phyloP scores from a whole-genome alignment of 30 jellyfish, hydroid and myxozoan species.

The Aurelia sp. region DNA sequence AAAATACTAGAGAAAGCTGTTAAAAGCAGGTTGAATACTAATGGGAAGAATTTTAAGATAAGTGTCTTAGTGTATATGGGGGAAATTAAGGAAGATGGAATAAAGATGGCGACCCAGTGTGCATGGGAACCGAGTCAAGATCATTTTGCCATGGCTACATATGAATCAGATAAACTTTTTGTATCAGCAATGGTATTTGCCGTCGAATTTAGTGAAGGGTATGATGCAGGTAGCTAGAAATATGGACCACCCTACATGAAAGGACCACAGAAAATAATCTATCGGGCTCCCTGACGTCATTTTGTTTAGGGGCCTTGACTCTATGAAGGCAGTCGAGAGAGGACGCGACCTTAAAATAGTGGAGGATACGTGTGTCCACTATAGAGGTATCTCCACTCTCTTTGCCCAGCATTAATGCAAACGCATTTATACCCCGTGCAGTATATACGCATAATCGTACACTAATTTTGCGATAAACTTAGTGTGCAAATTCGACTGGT shows the following conservation, averaged over 20 bases:
- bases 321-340: too few relatives aligned
- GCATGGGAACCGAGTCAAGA: constrained; percentile 87
- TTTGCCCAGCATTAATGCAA: too few relatives aligned
- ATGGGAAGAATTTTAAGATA: constrained; percentile 58
- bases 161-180: constrained; percentile 71
- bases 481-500: too few relatives aligned
- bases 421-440: too few relatives aligned
- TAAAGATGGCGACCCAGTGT: constrained; percentile 95
- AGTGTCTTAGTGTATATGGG: constrained; percentile 85
- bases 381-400: too few relatives aligned
- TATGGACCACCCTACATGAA: not conserved
- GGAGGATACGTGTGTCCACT: too few relatives aligned
- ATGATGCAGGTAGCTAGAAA: constrained; percentile 2
- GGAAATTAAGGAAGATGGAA: constrained; percentile 81
- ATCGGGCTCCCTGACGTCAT: too few relatives aligned
- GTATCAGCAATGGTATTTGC: constrained; percentile 93
- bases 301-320: too few relatives aligned
- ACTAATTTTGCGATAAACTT: too few relatives aligned
- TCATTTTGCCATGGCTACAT: constrained; percentile 91
- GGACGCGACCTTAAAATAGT: too few relatives aligned
- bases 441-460: too few relatives aligned
- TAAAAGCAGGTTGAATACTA: constrained; percentile 57
- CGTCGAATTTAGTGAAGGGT: constrained; percentile 47
- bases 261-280: too few relatives aligned
- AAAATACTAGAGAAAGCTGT: constrained; percentile 67